Evolutionary conservation across 2,888 invertebrate genomes (phyloP).

Genomic region (Caenorhabditis parvicauda): DNA sequence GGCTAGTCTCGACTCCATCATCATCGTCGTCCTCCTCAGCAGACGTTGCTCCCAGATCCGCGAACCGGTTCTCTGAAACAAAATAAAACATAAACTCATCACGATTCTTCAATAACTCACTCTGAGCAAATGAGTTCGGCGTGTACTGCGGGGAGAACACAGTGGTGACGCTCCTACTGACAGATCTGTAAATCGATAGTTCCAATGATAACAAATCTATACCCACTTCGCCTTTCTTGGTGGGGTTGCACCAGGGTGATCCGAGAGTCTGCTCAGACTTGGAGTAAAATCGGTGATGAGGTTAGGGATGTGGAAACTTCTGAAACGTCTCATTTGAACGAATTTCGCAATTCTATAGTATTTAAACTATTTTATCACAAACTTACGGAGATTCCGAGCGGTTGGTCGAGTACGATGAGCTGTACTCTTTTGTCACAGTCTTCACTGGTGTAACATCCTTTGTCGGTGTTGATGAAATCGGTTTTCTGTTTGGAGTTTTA

Average conservation of each 20-base stretch:
- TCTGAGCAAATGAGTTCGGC: not conserved
- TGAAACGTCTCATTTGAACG: too few species aligned
- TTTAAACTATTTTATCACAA: too few species aligned
- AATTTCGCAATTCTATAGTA: too few species aligned
- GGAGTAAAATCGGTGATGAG: constrained; percentile 23
- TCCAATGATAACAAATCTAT: not conserved
- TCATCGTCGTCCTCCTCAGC: constrained; percentile 28
- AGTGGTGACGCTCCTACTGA: not conserved
- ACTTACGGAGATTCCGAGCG: too few species aligned
- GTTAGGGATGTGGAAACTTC: constrained; percentile 10
- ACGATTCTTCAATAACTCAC: too few species aligned
- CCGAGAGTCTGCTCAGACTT: constrained; percentile 10
- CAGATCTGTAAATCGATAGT: not conserved
- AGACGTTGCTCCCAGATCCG: constrained; percentile 7
- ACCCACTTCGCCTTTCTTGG: constrained; percentile 19
- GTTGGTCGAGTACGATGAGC: too few species aligned
- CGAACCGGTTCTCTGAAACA: too few species aligned
- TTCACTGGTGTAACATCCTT: too few species aligned
- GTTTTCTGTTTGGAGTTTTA: too few species aligned
- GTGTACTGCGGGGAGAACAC: not conserved
- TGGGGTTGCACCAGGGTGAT: constrained; percentile 30
- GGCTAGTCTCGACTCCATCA: constrained; percentile 20
- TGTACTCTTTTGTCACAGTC: too few species aligned
- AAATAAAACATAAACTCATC: too few species aligned
- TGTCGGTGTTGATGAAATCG: too few species aligned